phyloP scores from a whole-genome alignment of 2,797 vertebrate species.

The Cirrhinus molitorella region DNA sequence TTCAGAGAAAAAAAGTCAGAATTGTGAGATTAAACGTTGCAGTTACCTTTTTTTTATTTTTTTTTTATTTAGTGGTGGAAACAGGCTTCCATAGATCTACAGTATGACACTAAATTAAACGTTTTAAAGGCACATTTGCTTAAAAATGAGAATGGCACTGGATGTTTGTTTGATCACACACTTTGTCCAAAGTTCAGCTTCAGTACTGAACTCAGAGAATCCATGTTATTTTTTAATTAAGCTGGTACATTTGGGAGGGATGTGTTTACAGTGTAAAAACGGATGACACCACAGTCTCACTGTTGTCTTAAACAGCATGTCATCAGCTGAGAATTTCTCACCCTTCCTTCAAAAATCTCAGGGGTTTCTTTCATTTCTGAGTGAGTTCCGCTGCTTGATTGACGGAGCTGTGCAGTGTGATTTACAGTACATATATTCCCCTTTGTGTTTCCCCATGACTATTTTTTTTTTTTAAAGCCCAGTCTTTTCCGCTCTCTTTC shows the following conservation, averaged over 20 bases:
- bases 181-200: conserved; percentile 14
- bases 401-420: conserved; percentile 58
- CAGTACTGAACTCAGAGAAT: conserved; percentile 17
- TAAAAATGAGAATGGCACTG: background rate
- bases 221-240: conserved; percentile 58
- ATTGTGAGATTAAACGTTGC: too few species aligned
- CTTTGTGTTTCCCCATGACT: conserved; percentile 11
- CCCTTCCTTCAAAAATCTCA: conserved; percentile 36
- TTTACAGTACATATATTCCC: conserved; percentile 41
- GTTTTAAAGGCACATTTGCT: background rate
- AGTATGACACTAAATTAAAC: background rate
- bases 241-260: conserved; percentile 33
- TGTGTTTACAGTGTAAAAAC: conserved; percentile 51
- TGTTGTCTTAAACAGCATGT: conserved; percentile 54
- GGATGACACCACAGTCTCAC: conserved; percentile 35
- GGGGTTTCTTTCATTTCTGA: conserved; percentile 25
- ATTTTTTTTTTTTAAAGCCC: background rate
- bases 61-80: too few species aligned
- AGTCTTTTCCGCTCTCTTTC: conserved; percentile 44
- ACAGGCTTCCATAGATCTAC: too few species aligned
- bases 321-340: conserved; percentile 58
- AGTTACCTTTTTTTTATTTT: too few species aligned
- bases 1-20: too few species aligned
- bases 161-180: background rate
- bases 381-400: conserved; percentile 46